Base-by-base conservation (phyloP, 1,140 invertebrate genomes). In the Littorina saxatilis region DNA sequence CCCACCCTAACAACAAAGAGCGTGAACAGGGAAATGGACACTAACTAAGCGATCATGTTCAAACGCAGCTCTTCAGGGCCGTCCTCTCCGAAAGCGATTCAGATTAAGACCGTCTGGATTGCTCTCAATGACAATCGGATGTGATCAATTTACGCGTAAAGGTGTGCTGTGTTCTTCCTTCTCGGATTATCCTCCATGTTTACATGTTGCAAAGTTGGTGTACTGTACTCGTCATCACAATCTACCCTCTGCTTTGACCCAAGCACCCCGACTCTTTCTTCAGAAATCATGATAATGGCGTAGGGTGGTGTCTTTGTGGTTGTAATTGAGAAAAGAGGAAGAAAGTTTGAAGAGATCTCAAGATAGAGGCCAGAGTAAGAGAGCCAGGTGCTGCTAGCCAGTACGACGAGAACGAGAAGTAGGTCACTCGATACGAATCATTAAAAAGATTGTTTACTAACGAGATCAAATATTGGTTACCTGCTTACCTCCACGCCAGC, bases 301-400 rank as follows among this genome's bases (percentile, higher is more conserved):
- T 27, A 58, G 27, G 27, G 20, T n/a, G 20, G 27, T 13, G 23
- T 27, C 20, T 7, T 23, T 55, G 40, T 55, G 47, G 37, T 37
- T 20, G 17, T n/a, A 50, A 17, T 35, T 2, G 58, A 35, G 39
- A 17, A 78, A 55, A 17, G 35, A 78, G 29, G 55, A 43, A 37
- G 66, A 39, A 63, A 43, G 55, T 78, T 63, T 55, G 55, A 78
- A 40, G 76, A 63, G 55, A 40, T 63, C n/a, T 20, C 32, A 76
- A 39, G 43, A 29, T 58, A 52, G 20, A 11, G 32, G 43, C 29
- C 50, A 52, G 29, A 77, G 50, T 77, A 32, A n/a, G 29, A 37
- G 39, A 63, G 74, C 50, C 58, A 78, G 55, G 76, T 78, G 55
- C n/a, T n/a, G n/a, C n/a, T n/a, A n/a, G n/a, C n/a, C n/a, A n/a